Evolutionary conservation across 30 jellyfish, hydroid and myxozoan species (phyloP), one percentile per base, ranked within the genome.

Genomic region (Aurelia aurita): DNA sequence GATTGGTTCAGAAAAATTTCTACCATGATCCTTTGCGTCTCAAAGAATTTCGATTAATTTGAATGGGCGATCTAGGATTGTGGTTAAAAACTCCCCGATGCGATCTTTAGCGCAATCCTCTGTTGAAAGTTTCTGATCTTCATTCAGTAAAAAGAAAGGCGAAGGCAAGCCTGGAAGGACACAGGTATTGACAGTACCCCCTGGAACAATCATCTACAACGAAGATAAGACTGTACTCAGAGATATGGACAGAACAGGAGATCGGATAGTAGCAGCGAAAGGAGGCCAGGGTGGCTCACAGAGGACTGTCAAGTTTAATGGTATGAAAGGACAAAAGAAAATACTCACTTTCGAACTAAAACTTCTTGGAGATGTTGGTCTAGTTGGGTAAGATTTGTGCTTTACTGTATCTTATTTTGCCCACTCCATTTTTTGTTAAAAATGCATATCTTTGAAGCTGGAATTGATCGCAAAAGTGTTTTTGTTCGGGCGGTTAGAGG

Each of bases 271-370:
- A 31, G 67, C 75, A 19, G 97, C 90, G 57, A 92, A 86, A 57
- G 98, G 98, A 67, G 98, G 98, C 5, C 67, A 46, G n/a, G 98
- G 98, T 47, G 98, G 98, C 58, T 80, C 97, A 21, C 90, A 95
- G 19, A 71, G 58, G 59, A 79, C 90, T 2, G 53, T 70, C 0
- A 72, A 71, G 20, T 92, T 86, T 60, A 77, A 86, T 62, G 98
- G 98, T 29, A 54, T 46, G 28, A 86, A 74, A 72, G 98, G 98
- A 58, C 89, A 92, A 19, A 22, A 82, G 58, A 69, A 71, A 72
- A 68, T 39, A 29, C 28, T 92, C 16, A 47, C 85, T 26, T 74
- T 92, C 20, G 98, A 92, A 57, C 84, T 92, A 32, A 92, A 92
- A 57, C 81, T 79, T 0, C 92, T 92, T 53, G 96, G 97, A 25